Evolutionary conservation across 2,888 invertebrate species (phyloP).

Genomic region (Hesperia comma): DNA sequence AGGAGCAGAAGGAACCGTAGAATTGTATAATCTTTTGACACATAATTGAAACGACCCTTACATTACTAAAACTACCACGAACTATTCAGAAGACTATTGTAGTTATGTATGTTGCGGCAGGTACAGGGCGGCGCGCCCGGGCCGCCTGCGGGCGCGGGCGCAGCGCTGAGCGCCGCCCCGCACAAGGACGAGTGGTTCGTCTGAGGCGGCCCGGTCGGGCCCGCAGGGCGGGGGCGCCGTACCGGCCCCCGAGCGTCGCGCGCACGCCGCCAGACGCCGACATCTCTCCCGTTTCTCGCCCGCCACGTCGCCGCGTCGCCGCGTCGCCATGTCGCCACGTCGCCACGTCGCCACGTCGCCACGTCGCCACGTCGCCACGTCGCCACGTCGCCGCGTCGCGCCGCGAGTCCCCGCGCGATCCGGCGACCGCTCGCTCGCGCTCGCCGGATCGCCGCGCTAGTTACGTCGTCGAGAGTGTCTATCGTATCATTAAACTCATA

Average conservation of each 20-base stretch:
- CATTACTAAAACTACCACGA: no score
- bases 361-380: no score
- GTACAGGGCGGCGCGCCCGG: conserved; percentile 88
- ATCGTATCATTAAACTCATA: conserved; percentile 33
- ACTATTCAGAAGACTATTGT: not conserved
- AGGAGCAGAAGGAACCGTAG: no score
- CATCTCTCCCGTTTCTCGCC: conserved; percentile 23
- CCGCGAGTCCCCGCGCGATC: not conserved
- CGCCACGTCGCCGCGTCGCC: conserved; percentile 28
- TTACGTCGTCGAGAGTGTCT: conserved; percentile 30
- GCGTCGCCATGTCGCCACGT: no score
- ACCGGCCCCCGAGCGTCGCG: conserved; percentile 60
- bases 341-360: no score
- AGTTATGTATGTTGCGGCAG: conserved; percentile 35
- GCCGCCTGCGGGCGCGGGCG: conserved; percentile 97
- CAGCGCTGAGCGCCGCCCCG: conserved; percentile 91
- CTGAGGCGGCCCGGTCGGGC: conserved; percentile 80
- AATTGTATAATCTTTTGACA: no score
- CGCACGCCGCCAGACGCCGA: conserved; percentile 29
- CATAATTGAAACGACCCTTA: no score
- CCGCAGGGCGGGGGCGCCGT: conserved; percentile 74
- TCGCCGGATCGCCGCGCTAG: conserved; percentile 23
- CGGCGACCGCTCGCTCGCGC: not conserved
- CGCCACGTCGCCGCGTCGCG: no score
- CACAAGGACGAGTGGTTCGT: conserved; percentile 97